Base-by-base conservation (phyloP, 2,888 invertebrate genomes). In the Xanthostigma xanthostigma region DNA sequence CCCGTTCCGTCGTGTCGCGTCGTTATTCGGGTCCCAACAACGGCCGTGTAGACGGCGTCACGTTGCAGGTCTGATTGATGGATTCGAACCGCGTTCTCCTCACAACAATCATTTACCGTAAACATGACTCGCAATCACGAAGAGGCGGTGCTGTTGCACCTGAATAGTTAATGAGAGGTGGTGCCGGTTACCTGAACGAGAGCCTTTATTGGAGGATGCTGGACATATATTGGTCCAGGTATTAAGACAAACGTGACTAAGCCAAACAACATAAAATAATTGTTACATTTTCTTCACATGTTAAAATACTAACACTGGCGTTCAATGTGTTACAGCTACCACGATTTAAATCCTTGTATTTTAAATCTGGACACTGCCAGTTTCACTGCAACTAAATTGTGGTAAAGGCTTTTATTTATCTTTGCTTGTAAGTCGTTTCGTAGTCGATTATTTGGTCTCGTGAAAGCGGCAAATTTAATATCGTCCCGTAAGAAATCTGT, bases 41-140 rank as follows among this genome's bases (percentile, higher is more conserved):
- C 27, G 27, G 27, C 5, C 27, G 27, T 27, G 27, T 12, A 12
- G n/a, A 14, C 14, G 42, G 12, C 38, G 13, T 38, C 38, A 12
- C 38, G 6, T 38, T 12, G 38, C 42, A 27, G 55, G 57, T 57
- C 45, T 35, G 14, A 48, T 44, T 27, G 12, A 51, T 43, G 50
- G 49, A 51, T 48, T 57, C 57, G 57, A 57, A 58, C 59, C 58
- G 58, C 55, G 54, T 51, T 51, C 54, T 33, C 45, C 45, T 47
- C 47, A 44, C 46, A 45, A 48, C 47, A 41, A 67, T 67, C 66
- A 65, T 57, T 67, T 66, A 67, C 64, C 44, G 40, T 46, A 33
- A 27, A 63, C 63, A 64, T 66, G 66, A 66, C 66, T 60, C 58
- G 62, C 64, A 64, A 67, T 67, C 67, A 66, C 60, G 60, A 65